Evolutionary conservation across 2,113 vertebrate genomes (phyloP), one percentile per base, ranked within the genome.

Genomic region (Electrona antarctica): DNA sequence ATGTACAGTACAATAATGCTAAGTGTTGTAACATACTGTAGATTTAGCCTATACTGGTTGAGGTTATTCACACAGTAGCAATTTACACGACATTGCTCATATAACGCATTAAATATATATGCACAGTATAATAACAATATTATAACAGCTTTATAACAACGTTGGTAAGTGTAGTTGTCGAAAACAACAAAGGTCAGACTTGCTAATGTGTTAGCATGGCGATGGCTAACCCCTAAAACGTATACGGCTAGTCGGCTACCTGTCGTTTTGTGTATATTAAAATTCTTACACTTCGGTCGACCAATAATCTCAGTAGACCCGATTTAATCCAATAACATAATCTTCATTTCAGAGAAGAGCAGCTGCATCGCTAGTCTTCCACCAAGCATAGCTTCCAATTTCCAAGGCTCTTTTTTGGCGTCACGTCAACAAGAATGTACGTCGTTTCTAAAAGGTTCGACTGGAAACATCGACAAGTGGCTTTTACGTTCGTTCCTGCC

Each of bases 361-460:
- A 41, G 33, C 33, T 41, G 5, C 33, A 41, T 41, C 3, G 33
- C 33, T 41, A 41, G 5, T 41, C 3, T 41, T 41, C 33, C 33
- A 41, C 33, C 33, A 41, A 41, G 33, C 33, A 41, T 41, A 41
- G 33, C 33, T 41, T 41, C 33, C 33, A 21, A 21, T 21, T 6
- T 41, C 33, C 33, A 6, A 54, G 51, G 9, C 11, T 54, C 5
- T n/a, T 13, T 4, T n/a, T 13, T 15, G 5, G 1, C 51, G 0
- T 69, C 74, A 72, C 60, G 12, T 63, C 4, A 1, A 69, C 69
- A 66, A 72, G 58, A 21, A 1, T 21, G 80, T 76, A 7, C 76
- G 73, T 62, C 62, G 9, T 28, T 66, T 41, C 33, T 2, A 58
- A 58, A 65, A 15, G 2, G 55, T 50, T 14, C 80, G 48, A 2